Base-by-base conservation (phyloP, 2,888 invertebrate species). In the Xestia xanthographa region DNA sequence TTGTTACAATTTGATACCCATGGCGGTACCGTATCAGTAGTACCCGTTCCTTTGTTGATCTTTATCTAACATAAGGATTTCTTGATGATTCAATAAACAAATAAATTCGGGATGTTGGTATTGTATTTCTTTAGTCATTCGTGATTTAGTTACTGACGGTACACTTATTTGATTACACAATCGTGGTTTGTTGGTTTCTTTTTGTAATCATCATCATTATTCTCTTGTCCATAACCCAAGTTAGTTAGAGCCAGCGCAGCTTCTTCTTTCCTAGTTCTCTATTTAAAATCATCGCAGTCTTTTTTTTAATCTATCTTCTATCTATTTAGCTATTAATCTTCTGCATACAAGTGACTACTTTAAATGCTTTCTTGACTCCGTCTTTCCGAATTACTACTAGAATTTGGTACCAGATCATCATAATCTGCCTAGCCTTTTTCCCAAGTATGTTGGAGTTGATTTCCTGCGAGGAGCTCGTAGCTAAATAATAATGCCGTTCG, bases 1-100 rank as follows among this genome's bases (percentile, higher is more conserved):
- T 85, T 82, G 85, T 85, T 72, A 72, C 82, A 83, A 82, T 83
- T 76, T 82, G 86, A 85, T 83, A 83, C 86, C 76, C 77, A 85
- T 62, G 76, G 86, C 81, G 26, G 72, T 60, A 22, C 69, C 71
- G 67, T 83, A 85, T 73, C 83, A 71, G 83, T 73, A 85, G 86
- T 85, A 67, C 62, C 60, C 48, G 86, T 73, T 77, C 72, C 70
- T 85, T 71, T 72, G 72, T 70, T 71, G 83, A 83, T 85, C 69
- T 65, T 69, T 76, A 83, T 83, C 83, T 60, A 43, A 63, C 67
- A 74, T 62, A 72, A 85, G 85, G 82, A 81, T 85, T 80, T 67
- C 67, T 71, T 84, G 66, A 85, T 74, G 85, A 74, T 82, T 82
- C 81, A 69, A 80, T 84, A 69, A 72, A 72, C 63, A 83, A 79